Base-by-base conservation (phyloP, 2,888 invertebrate species). In the Drosophila meridiana region DNA sequence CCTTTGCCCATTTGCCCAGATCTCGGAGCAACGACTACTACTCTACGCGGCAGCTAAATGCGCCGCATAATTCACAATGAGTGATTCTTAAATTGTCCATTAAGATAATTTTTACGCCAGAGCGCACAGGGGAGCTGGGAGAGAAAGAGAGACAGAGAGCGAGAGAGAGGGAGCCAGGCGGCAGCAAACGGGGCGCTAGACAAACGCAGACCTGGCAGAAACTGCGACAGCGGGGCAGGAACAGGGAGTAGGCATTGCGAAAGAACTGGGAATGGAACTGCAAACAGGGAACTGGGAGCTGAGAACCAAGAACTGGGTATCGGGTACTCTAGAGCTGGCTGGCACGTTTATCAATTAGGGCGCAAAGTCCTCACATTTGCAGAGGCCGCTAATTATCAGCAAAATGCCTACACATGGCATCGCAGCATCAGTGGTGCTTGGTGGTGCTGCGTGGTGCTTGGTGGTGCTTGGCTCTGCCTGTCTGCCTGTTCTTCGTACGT, bases 1-100 rank as follows among this genome's bases (percentile, higher is more conserved):
- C 69, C 60, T 59, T 42, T 69, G 75, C 53, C 71, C 75, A 78
- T 70, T 69, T 79, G 79, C 55, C 78, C 73, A 83, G 67, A 85
- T 78, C 78, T 68, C 73, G 78, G 70, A 74, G 77, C 69, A 75
- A 69, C 64, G 70, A 68, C 70, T 81, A 85, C 88, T 42, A 32
- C n/a, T 81, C 58, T 81, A 84, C 84, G 78, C 85, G 83, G 71
- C 84, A 75, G 83, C 78, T 89, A 89, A 89, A 87, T 90, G 87
- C 82, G 79, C 80, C 90, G 90, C 90, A 91, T 89, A 91, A 91
- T 91, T 91, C 89, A 90, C 89, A 91, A 89, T 91, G 91, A 91
- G 82, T 90, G 87, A 90, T 87, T 90, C 89, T 90, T 87, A 87
- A 91, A 91, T 91, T 84, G 91, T 89, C 89, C 91, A 89, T 91